Evolutionary conservation across 1,140 invertebrate genomes (phyloP).

Genomic region (Cydia strobilella): DNA sequence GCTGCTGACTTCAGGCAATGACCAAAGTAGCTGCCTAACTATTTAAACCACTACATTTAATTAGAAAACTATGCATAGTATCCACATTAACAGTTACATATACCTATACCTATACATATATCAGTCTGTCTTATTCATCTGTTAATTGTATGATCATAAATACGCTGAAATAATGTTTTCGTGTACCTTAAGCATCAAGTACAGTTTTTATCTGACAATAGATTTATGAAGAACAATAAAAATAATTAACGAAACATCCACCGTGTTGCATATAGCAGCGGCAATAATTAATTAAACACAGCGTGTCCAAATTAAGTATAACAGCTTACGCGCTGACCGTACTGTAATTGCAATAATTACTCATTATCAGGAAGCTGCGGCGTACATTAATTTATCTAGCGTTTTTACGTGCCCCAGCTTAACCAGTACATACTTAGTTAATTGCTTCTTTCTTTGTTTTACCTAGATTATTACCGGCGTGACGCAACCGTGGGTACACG

Average conservation of each 20-base stretch:
- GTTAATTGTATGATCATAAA: conserved; percentile 16
- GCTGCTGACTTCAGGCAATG: not conserved
- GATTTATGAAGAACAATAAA: conserved; percentile 38
- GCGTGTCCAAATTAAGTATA: conserved; percentile 42
- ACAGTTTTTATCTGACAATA: conserved; percentile 41
- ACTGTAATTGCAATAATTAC: conserved; percentile 74
- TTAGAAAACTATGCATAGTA: conserved; percentile 24
- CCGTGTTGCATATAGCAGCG: conserved; percentile 42
- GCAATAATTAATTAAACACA: conserved; percentile 51
- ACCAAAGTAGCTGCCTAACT: conserved; percentile 20
- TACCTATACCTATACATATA: too few species aligned
- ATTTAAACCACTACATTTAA: not conserved
- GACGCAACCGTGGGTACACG: conserved; percentile 60
- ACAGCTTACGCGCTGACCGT: conserved; percentile 56
- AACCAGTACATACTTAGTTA: conserved; percentile 69
- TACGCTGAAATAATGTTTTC: conserved; percentile 1
- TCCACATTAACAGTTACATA: conserved; percentile 18
- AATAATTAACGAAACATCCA: conserved; percentile 41
- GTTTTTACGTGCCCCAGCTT: conserved; percentile 67
- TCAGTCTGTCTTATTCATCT: not conserved
- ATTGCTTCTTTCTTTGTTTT: conserved; percentile 70
- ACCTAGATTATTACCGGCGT: conserved; percentile 58
- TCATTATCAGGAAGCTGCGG: conserved; percentile 73
- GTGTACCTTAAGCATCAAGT: conserved; percentile 34
- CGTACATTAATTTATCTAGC: conserved; percentile 66